Evolutionary conservation across 1,140 invertebrate species (phyloP), one percentile per base, ranked within the genome.

Genomic region (Hypsibius dujardini): DNA sequence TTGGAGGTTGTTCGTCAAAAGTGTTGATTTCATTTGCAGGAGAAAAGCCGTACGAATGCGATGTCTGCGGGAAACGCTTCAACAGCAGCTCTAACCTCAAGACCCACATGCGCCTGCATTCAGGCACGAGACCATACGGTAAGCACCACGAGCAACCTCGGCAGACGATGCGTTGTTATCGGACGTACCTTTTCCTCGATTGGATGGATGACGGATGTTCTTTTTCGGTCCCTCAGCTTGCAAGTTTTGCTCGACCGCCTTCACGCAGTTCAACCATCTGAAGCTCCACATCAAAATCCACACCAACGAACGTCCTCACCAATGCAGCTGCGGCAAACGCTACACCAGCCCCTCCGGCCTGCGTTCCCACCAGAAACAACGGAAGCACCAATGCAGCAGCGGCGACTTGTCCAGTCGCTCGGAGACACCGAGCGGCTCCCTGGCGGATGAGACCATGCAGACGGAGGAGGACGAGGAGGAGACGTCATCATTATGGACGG

Each of bases 1-100:
- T n/a, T n/a, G n/a, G n/a, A n/a, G n/a, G n/a, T n/a, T n/a, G n/a
- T n/a, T n/a, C n/a, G n/a, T n/a, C n/a, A n/a, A n/a, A n/a, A n/a
- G n/a, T n/a, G 15, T 46, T 50, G 75, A 70, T 72, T 59, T 71
- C 71, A 73, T 76, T 75, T 74, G 46, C 79, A 78, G 94, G 94
- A 2, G 94, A 98, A 79, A 95, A 96, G 78, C 95, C 95, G 1
- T 95, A 98, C 78, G 90, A 95, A 79, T 98, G 95, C 80, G 87
- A 91, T 75, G 92, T 95, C 74, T 98, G 95, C 79, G 90, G 95
- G 77, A 98, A 98, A 80, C 84, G 93, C 74, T 99, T 98, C 82
- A 95, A 90, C 72, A 95, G 91, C 62, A 98, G 95, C 0, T 96
- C 92, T 14, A 99, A 99, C 81, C 83, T 99, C 70, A 99, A 99